Evolutionary conservation across 2,888 invertebrate genomes (phyloP).

Genomic region (Cataglyphis rosenhaueri): DNA sequence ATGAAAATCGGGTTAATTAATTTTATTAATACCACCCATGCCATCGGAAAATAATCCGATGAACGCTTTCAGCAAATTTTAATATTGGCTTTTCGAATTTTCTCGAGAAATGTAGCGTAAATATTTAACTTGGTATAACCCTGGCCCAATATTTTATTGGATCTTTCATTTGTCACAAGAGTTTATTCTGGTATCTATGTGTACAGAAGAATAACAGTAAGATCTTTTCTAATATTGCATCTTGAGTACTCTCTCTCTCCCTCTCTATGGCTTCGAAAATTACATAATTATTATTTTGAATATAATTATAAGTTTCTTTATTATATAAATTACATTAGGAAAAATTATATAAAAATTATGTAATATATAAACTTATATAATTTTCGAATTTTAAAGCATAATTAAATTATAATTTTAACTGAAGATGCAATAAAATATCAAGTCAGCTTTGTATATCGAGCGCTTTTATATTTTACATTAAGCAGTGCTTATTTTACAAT

Average conservation of each 20-base stretch:
- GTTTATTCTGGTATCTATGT: conserved; percentile 19
- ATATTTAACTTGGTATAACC: conserved; percentile 37
- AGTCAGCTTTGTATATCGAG: background rate
- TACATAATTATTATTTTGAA: background rate
- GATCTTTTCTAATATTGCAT: background rate
- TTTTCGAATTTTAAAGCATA: background rate
- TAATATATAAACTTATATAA: background rate
- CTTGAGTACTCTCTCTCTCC: background rate
- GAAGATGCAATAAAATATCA: background rate
- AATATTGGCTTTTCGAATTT: conserved; percentile 36
- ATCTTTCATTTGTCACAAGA: conserved; percentile 31
- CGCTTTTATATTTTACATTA: conserved; percentile 13
- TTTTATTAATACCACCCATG: conserved; percentile 29
- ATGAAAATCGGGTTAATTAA: conserved; percentile 40
- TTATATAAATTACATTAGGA: background rate
- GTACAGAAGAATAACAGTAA: background rate
- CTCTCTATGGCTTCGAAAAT: background rate
- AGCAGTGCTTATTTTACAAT: conserved; percentile 44
- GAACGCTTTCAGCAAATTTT: conserved; percentile 18
- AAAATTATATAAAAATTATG: background rate
- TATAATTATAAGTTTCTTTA: background rate
- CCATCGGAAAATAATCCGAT: conserved; percentile 37
- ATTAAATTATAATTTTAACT: background rate
- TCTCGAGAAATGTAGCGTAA: conserved; percentile 25
- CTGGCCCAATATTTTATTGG: conserved; percentile 11